Conservation (phyloP, 2,113 vertebrate species). For the Thymallus thymallus region DNA sequence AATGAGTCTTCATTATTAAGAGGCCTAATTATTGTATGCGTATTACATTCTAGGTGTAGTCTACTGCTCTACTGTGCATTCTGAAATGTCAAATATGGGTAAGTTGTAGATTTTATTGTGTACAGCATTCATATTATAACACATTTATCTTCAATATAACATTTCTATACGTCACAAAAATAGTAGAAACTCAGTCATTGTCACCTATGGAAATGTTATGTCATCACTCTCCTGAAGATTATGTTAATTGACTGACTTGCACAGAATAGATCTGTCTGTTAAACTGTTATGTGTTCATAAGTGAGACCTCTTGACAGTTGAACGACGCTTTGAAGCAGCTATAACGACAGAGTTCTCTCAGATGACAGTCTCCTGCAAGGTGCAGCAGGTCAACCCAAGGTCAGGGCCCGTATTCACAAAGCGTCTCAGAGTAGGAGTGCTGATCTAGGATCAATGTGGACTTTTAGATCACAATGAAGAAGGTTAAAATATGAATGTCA, state of each 20-base stretch:
- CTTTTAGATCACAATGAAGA: no score
- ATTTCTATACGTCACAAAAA: background rate
- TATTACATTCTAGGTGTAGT: background rate
- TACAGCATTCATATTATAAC: background rate
- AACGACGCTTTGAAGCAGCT: background rate
- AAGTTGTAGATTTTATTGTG: no score
- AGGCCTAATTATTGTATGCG: background rate
- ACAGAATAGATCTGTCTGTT: background rate
- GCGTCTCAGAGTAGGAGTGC: no score
- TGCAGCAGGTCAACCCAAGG: background rate
- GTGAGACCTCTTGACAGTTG: background rate
- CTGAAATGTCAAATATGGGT: background rate
- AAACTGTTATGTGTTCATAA: constrained; percentile 1
- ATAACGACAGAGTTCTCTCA: background rate
- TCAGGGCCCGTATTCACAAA: no score
- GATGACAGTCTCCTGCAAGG: background rate
- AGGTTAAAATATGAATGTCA: no score
- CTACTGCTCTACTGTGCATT: background rate
- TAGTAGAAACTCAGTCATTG: background rate
- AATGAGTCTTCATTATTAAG: background rate
- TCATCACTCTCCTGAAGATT: background rate
- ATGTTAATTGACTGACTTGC: background rate
- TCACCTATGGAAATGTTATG: background rate
- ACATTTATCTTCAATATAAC: background rate
- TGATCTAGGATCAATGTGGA: no score